Base-by-base conservation (phyloP, 2,797 vertebrate species). In the Dendrocincla tyrannina region DNA sequence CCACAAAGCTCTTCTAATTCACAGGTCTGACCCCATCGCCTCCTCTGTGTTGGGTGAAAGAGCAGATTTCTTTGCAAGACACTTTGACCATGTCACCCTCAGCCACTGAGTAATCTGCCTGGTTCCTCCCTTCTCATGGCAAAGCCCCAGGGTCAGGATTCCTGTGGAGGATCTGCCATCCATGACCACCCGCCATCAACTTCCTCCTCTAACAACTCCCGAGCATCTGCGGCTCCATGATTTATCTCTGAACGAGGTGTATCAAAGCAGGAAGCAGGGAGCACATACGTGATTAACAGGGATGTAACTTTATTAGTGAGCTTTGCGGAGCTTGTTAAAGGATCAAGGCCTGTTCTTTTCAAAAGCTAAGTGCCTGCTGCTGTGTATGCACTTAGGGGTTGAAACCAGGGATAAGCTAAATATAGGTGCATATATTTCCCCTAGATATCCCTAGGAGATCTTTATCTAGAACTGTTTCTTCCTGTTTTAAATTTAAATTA, bases 401-500 rank as follows among this genome's bases (percentile, higher is more conserved):
- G 93, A 96, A 96, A 93, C 55, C 66, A 88, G 41, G 94, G 55
- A 96, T 94, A 84, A 93, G 86, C 93, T 96, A 97, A 95, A 96
- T 96, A 97, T 92, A 96, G 95, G 66, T 66, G 91, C 91, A 81
- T 97, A 89, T 88, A 96, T 95, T 95, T 96, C 88, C 82, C 87
- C 79, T 92, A 93, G 92, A 94, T 96, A 95, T 95, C 74, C 89
- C 89, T 30, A 85, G 74, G 78, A 95, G 96, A 97, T 96, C 92
- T 91, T 94, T 95, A 95, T 96, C 95, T 91, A 85, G 90, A 89
- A 93, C 80, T 96, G 82, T 95, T 95, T 93, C 90, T 95, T 97
- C 95, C 85, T 93, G 93, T 96, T 96, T 96, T 92, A 97, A 95
- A 95, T 97, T 97, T 96, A 97, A 96, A 97, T 97, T 95, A 94